phyloP scores from a whole-genome alignment of 2,797 vertebrate species.

The Scolopax bukidnonensis region DNA sequence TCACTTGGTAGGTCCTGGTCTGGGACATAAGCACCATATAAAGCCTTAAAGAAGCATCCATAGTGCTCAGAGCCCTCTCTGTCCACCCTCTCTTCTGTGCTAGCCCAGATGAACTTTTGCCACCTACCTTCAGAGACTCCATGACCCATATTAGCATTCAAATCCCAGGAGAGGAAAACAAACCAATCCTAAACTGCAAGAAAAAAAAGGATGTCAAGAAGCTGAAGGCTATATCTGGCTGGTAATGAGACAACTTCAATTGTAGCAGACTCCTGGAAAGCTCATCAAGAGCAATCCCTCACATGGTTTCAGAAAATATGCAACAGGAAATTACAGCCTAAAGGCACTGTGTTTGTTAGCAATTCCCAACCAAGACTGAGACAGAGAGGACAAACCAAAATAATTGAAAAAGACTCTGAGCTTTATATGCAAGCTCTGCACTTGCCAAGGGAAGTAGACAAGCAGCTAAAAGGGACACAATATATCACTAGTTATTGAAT shows the following conservation, averaged over 20 bases:
- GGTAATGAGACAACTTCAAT: constrained; percentile 45
- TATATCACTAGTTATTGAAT: constrained; percentile 17
- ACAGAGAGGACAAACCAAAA: constrained; percentile 31
- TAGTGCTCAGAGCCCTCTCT: neutral
- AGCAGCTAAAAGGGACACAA: constrained; percentile 3
- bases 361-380: constrained; percentile 26
- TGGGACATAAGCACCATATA: neutral
- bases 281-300: constrained; percentile 51
- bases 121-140: neutral
- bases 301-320: constrained; percentile 55
- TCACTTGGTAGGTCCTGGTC: neutral
- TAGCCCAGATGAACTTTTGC: neutral
- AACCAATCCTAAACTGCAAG: neutral
- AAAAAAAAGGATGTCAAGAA: constrained; percentile 3
- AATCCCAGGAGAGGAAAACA: neutral
- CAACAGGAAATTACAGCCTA: constrained; percentile 64
- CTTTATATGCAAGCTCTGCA: neutral
- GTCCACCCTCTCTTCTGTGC: neutral
- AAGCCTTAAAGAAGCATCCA: neutral
- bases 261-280: constrained; percentile 42
- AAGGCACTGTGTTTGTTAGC: constrained; percentile 32
- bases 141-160: neutral
- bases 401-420: constrained; percentile 30
- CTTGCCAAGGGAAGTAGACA: neutral
- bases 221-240: constrained; percentile 30